Conservation (phyloP, 2,797 vertebrate genomes). For the Acanthopagrus latus region DNA sequence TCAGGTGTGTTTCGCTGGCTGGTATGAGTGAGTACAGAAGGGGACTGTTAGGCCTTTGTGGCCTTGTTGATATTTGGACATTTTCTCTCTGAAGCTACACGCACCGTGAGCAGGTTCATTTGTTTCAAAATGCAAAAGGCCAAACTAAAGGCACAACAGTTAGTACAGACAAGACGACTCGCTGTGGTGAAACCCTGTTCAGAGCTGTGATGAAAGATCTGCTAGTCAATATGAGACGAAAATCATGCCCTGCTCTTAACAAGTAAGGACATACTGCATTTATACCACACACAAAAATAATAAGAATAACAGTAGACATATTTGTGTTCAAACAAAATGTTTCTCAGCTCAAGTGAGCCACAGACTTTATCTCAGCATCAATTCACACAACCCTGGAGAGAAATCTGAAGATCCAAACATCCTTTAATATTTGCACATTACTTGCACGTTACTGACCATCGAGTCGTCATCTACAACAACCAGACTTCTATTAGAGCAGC, state of each 20-base stretch:
- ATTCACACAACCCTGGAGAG: no score
- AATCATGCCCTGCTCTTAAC: neutral
- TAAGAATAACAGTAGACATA: neutral
- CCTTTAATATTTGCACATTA: neutral
- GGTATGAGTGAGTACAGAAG: no score
- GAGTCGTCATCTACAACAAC: no score
- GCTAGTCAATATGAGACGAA: no score
- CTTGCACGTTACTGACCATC: no score
- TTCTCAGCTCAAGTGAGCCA: neutral
- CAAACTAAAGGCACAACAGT: no score
- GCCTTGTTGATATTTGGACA: no score
- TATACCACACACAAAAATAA: neutral
- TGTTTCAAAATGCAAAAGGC: neutral
- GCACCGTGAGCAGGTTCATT: neutral
- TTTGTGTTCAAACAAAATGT: neutral
- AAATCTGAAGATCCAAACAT: neutral
- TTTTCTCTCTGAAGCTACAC: neutral
- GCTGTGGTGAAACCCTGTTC: neutral
- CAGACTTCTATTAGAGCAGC: no score
- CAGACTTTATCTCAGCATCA: neutral
- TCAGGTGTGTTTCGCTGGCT: no score
- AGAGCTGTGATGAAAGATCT: neutral
- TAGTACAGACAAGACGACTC: neutral
- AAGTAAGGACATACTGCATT: neutral
- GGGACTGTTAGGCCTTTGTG: no score